Conservation (phyloP, 2,113 vertebrate genomes). For the Sorex fumeus region DNA sequence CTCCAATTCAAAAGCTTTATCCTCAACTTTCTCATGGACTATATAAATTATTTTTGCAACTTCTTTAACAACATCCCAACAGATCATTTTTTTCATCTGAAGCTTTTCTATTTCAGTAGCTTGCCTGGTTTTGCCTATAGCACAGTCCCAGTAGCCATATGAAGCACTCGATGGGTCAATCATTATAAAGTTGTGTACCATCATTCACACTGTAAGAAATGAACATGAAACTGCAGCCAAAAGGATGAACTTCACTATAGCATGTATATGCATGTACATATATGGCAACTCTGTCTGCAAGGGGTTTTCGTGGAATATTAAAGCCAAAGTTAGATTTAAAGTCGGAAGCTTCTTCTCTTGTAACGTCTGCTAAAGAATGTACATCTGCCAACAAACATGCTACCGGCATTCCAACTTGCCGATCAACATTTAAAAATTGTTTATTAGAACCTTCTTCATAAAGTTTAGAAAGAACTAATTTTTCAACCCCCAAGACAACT, state of each 20-base stretch:
- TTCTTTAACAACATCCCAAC: too few species aligned
- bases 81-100: too few species aligned
- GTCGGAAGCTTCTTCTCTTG: slow-evolving; percentile 97
- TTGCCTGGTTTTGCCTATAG: too few species aligned
- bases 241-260: slow-evolving; percentile 98
- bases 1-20: too few species aligned
- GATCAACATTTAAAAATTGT: slow-evolving; percentile 98
- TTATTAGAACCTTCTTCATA: slow-evolving; percentile 99
- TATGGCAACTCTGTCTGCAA: slow-evolving; percentile 98
- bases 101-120: too few species aligned
- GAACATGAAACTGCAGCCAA: slow-evolving; percentile 93
- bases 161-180: too few species aligned
- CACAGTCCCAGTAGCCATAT: too few species aligned
- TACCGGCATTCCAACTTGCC: slow-evolving; percentile 98
- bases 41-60: too few species aligned
- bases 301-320: slow-evolving; percentile 97
- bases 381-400: slow-evolving; percentile 97
- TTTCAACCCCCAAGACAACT: slow-evolving; percentile 98
- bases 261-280: slow-evolving; percentile 98
- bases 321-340: slow-evolving; percentile 98
- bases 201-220: too few species aligned
- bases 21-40: too few species aligned
- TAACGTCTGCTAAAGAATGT: slow-evolving; percentile 96
- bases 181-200: too few species aligned
- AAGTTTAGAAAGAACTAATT: slow-evolving; percentile 98